These are phyloP conservation scores for Andricus grossulariae DNA, from an alignment of 1,140 invertebrate genomes.

Conservation along the genomic window DNA sequence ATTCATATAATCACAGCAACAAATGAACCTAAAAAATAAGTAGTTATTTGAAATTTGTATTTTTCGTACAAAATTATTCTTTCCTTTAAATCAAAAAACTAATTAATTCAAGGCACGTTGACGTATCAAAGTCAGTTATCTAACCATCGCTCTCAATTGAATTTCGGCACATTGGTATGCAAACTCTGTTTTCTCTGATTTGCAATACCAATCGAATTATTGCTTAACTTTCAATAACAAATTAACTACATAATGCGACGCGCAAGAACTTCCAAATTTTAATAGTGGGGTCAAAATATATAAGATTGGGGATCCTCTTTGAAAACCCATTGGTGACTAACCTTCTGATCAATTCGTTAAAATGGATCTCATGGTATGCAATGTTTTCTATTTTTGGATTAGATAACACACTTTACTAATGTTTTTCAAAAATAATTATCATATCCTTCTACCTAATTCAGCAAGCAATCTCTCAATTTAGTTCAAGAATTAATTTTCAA, in stretches of 20 bases:
- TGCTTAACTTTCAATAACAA: conserved; percentile 27
- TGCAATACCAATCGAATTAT: conserved; percentile 49
- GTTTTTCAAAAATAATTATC: too few relatives aligned
- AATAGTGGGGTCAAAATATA: conserved; percentile 33
- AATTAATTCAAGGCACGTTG: conserved; percentile 11
- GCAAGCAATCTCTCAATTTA: too few relatives aligned
- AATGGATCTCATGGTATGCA: conserved; percentile 10
- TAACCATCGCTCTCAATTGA: conserved; percentile 35
- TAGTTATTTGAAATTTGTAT: too few relatives aligned
- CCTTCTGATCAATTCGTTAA: background rate
- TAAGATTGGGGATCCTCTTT: conserved; percentile 10
- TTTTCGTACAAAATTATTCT: too few relatives aligned
- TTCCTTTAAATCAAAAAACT: too few relatives aligned
- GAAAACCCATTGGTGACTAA: conserved; percentile 8
- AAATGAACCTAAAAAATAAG: too few relatives aligned
- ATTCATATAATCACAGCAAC: too few relatives aligned
- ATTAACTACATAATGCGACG: conserved; percentile 35
- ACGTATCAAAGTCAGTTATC: background rate
- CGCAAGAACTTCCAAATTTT: conserved; percentile 18
- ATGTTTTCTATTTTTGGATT: too few relatives aligned
- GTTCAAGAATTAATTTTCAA: too few relatives aligned
- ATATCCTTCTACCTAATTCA: too few relatives aligned
- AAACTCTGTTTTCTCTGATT: conserved; percentile 29
- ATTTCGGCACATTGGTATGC: conserved; percentile 51
- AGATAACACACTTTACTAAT: too few relatives aligned